Evolutionary conservation across 2,113 vertebrate genomes (phyloP), one percentile per base, ranked within the genome.

Genomic region (Gopherus flavomarginatus): DNA sequence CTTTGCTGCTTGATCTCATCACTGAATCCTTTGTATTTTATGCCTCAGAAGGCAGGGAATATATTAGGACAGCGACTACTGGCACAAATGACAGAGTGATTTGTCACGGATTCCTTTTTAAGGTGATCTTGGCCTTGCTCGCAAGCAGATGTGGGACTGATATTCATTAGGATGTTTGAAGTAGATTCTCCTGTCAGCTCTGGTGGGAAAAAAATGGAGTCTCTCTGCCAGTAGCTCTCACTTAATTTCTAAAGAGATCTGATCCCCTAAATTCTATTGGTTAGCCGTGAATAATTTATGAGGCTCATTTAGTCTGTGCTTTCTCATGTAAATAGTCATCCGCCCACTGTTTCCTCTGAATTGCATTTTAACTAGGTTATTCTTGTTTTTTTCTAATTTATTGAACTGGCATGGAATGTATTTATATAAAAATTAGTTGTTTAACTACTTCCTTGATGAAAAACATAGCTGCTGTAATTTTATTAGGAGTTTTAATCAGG

Each of bases 331-430:
- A 98, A 98, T 98, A 98, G 97, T 96, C 97, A 92, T 92, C 98
- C 91, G 92, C 94, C 98, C 97, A 96, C 97, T 96, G 97, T 98
- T 99, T 98, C 97, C 97, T 99, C 95, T 97, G 96, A 97, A 98
- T 96, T 94, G 91, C 94, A 97, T 96, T 95, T 97, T 99, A 99
- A 99, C 98, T 98, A 98, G 97, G 98, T 99, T 99, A 98, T 97
- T 93, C 95, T 97, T 95, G 96, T 98, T 97, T 98, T 98, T 98
- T 98, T 94, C 98, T 98, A 97, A 98, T 97, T 98, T 98, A 97
- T 97, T 98, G 94, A 98, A 98, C 96, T 98, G 97, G 98, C 94
- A 95, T 96, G 97, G 97, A 97, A 98, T 98, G 96, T 98, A 98
- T 98, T 98, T 98, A 98, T 98, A 96, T 96, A 97, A 96, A 97